Conservation (phyloP, 2,797 vertebrate species). For the Rhodeus uyekii region DNA sequence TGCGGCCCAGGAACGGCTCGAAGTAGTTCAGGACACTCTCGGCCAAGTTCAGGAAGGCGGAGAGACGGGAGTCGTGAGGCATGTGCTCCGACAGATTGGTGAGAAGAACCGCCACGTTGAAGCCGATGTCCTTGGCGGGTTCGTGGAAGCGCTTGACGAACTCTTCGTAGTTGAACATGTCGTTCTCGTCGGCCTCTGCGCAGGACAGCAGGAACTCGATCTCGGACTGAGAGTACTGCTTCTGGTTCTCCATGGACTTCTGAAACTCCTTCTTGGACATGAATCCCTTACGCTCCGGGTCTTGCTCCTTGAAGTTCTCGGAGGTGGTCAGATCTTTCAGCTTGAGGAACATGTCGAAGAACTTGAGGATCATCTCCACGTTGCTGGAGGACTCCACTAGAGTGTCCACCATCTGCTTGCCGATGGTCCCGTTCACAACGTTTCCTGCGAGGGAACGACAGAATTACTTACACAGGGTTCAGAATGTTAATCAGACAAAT, state of each 20-base stretch:
- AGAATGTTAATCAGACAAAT: too few species aligned
- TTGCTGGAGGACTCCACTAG: slow-evolving; percentile 97
- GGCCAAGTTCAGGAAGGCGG: slow-evolving; percentile 88
- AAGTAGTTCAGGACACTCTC: slow-evolving; percentile 98
- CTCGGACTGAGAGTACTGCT: slow-evolving; percentile 94
- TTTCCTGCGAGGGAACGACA: slow-evolving; percentile 80
- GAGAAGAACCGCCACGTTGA: slow-evolving; percentile 93
- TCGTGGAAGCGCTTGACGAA: slow-evolving; percentile 97
- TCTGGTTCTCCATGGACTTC: slow-evolving; percentile 99
- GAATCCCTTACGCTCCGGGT: slow-evolving; percentile 91
- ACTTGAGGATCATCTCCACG: slow-evolving; percentile 99
- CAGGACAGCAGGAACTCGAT: slow-evolving; percentile 97
- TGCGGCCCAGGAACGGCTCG: slow-evolving; percentile 92
- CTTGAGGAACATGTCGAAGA: slow-evolving; percentile 99
- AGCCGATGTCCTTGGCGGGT: slow-evolving; percentile 98
- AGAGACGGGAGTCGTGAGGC: slow-evolving; percentile 92
- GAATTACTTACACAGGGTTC: background rate
- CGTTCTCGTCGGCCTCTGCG: slow-evolving; percentile 94
- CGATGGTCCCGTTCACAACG: slow-evolving; percentile 98
- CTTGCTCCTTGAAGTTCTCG: slow-evolving; percentile 93
- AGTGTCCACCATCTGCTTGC: slow-evolving; percentile 99
- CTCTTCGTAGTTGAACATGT: slow-evolving; percentile 95
- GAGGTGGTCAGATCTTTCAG: slow-evolving; percentile 96
- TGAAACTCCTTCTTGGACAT: slow-evolving; percentile 99
- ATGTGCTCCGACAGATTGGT: slow-evolving; percentile 98